Percentiles rank a stretch among this genome's conserved stretches.
Evolutionary conservation across 1,140 invertebrate species (phyloP).

Genomic region (Helicoverpa zea): DNA sequence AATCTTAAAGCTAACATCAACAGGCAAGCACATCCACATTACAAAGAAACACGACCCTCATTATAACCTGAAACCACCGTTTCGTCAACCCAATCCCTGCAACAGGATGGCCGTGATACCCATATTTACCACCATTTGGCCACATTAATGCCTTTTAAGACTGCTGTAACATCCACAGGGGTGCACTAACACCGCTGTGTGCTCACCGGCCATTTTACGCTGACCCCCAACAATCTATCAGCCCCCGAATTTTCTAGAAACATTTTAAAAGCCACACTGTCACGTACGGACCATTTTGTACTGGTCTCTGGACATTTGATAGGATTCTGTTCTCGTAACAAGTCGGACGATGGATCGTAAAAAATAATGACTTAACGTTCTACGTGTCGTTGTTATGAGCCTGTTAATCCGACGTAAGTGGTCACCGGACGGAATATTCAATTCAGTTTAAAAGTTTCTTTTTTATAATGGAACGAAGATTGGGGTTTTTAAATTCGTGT

Average conservation of each 20-base stretch:
- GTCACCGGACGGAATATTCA: background rate
- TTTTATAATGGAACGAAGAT: background rate
- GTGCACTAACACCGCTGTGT: conserved; percentile 31
- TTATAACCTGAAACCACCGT: conserved; percentile 2
- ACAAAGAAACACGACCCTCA: background rate
- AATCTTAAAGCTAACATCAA: too few relatives aligned
- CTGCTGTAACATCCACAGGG: conserved; percentile 4
- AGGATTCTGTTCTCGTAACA: conserved; percentile 42
- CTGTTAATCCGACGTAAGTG: conserved; percentile 10
- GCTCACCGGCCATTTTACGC: background rate
- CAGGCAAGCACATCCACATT: too few relatives aligned
- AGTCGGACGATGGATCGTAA: conserved; percentile 42
- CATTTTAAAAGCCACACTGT: background rate
- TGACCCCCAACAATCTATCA: conserved; percentile 12
- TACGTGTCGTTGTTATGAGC: background rate
- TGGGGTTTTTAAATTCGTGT: background rate
- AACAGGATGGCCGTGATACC: conserved; percentile 12
- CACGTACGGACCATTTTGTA: conserved; percentile 26
- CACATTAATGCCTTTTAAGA: conserved; percentile 25
- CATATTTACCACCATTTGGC: conserved; percentile 24
- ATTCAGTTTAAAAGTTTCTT: background rate
- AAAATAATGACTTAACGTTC: conserved; percentile 44
- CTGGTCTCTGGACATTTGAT: conserved; percentile 38
- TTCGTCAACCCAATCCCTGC: background rate
- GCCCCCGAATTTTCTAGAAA: background rate